Conservation (phyloP, 2,113 vertebrate genomes). For the Centrocercus urophasianus region DNA sequence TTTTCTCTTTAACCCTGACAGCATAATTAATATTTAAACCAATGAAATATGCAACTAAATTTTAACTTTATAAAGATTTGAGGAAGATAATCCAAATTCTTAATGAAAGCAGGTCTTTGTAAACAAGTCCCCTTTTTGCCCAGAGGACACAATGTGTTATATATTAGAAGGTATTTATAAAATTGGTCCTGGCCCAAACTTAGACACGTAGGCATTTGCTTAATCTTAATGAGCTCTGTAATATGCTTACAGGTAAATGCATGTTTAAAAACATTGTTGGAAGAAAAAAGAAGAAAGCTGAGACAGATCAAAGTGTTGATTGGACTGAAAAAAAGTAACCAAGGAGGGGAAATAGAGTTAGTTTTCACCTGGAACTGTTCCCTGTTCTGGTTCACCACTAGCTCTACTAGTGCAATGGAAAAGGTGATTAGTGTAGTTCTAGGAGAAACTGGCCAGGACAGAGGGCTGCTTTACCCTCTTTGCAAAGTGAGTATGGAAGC, state of each 20-base stretch:
- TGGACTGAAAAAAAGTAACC: not conserved
- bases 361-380: not conserved
- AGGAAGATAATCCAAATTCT: not conserved
- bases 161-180: not conserved
- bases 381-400: not conserved
- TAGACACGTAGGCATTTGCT: not conserved
- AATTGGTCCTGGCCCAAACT: not conserved
- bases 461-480: not conserved
- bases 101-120: not conserved
- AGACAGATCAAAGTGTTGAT: not conserved
- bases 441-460: not conserved
- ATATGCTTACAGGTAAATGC: slow-evolving; percentile 28
- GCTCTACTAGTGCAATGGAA: not conserved
- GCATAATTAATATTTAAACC: not conserved
- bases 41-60: not conserved
- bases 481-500: not conserved
- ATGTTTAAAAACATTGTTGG: not conserved
- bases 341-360: not conserved
- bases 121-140: not conserved
- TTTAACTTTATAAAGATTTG: not conserved
- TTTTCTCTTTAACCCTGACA: not conserved
- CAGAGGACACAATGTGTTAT: not conserved
- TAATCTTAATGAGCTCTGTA: not conserved
- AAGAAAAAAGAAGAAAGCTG: not conserved
- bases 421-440: not conserved